Base-by-base conservation (phyloP, 1,140 invertebrate species). In the Maconellicoccus hirsutus region DNA sequence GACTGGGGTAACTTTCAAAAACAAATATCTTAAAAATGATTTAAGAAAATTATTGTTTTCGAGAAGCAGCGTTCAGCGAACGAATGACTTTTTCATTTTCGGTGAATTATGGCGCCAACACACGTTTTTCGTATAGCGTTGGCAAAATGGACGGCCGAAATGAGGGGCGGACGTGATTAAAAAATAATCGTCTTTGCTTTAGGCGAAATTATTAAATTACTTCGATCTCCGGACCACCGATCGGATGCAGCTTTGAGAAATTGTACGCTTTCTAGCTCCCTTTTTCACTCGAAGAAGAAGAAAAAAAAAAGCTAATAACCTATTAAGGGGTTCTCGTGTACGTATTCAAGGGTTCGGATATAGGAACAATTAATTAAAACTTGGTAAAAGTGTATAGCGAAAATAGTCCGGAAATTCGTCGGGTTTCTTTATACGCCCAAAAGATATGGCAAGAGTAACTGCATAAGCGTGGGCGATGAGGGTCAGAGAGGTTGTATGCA, bases 21-120 rank as follows among this genome's bases (percentile, higher is more conserved):
- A 66, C 61, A 66, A 66, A 66, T 66, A 66, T 66, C 61, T 26
- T 4, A 4, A 26, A 26, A 66, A 66, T 66, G 61, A 66, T 66
- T 66, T 22, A 19, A 8, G 25, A 26, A 66, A 66, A 66, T 66
- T 66, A 66, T 66, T 23, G 22, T 25, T 25, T 22, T 66, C 61
- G 22, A 25, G 25, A 10, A 16, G 61, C 16, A 16, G 52, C 4
- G 52, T 4, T 12, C 29, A 52, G n/a, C 42, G 21, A 25, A 66
- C 10, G 61, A 66, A 59, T 59, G 61, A 66, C 3, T 66, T 66
- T 66, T 25, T 66, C 61, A 66, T 66, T 66, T 66, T 66, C 25
- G 10, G 16, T 23, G 19, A 66, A 66, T 66, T 66, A 66, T 19
- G 61, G 25, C 61, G 61, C 61, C 42, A 16, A 33, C 4, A n/a